Evolutionary conservation across 1,140 invertebrate species (phyloP), one percentile per base, ranked within the genome.

Genomic region (Babylonia areolata): DNA sequence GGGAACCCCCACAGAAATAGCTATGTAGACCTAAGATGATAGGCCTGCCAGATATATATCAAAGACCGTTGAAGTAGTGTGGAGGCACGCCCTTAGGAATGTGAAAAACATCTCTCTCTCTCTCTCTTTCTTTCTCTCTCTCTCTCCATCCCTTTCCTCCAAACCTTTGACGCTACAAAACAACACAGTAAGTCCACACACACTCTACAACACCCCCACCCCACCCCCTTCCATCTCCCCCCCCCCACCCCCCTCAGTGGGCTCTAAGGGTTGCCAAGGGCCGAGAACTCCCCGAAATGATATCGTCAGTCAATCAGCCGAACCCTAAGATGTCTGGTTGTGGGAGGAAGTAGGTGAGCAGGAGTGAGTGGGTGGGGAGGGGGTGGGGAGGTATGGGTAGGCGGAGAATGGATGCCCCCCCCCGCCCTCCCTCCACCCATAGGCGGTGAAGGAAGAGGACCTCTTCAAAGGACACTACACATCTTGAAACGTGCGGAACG

Each of bases 71-170:
- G n/a, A n/a, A n/a, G n/a, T n/a, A n/a, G n/a, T n/a, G n/a, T n/a
- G n/a, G n/a, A n/a, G n/a, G n/a, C n/a, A n/a, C n/a, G n/a, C n/a
- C n/a, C n/a, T n/a, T n/a, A n/a, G n/a, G n/a, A n/a, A n/a, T n/a
- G n/a, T n/a, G n/a, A n/a, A n/a, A n/a, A n/a, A n/a, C n/a, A n/a
- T 78, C 75, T 78, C 35, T 78, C 75, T 78, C 35, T 78, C 75
- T 78, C 35, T 78, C 75, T 78, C 35, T 78, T 31, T 78, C 35
- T 78, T 33, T 78, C 35, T 78, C 75, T 9, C 35, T 78, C 12
- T 78, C 35, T 78, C 31, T 33, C 15, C 33, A 23, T 78, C 35
- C 3, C 75, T 40, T 15, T 33, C 12, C 33, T 2, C 33, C 75
- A 17, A n/a, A n/a, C n/a, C n/a, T n/a, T n/a, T n/a, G n/a, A n/a